phyloP scores from a whole-genome alignment of 2,113 vertebrate genomes.

The Clarias gariepinus region DNA sequence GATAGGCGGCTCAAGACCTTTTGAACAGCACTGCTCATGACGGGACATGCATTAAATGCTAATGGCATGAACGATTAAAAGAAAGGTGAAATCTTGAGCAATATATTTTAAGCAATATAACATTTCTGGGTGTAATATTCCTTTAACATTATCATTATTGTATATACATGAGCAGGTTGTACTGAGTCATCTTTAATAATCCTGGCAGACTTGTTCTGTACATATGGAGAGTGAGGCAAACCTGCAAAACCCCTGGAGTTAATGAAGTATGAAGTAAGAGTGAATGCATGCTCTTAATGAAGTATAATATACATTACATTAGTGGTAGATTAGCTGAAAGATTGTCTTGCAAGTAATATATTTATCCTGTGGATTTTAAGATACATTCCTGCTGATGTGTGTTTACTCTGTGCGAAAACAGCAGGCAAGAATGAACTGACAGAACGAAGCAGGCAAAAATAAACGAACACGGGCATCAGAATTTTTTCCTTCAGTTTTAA shows the following conservation, averaged over 20 bases:
- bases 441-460: constrained; percentile 24
- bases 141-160: constrained; percentile 9
- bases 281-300: constrained; percentile 40
- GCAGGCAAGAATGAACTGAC: constrained; percentile 33
- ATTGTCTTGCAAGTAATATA: constrained; percentile 55
- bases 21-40: too few relatives aligned
- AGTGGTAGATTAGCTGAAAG: constrained; percentile 32
- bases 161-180: constrained; percentile 42
- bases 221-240: background rate
- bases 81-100: background rate
- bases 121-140: constrained; percentile 7
- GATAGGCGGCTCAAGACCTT: too few relatives aligned
- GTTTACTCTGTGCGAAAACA: constrained; percentile 11
- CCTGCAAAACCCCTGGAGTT: constrained; percentile 11
- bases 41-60: background rate
- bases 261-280: background rate
- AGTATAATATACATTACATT: constrained; percentile 40
- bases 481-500: background rate
- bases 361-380: constrained; percentile 23
- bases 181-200: constrained; percentile 7
- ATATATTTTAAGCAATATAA: background rate
- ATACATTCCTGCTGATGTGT: background rate
- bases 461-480: constrained; percentile 17
- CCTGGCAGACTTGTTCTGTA: constrained; percentile 31
- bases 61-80: background rate